A percentile compares a stretch with the other conserved stretches of the same genome.
Evolutionary conservation across 2,113 vertebrate species (phyloP).

Genomic region (Platanista minor): DNA sequence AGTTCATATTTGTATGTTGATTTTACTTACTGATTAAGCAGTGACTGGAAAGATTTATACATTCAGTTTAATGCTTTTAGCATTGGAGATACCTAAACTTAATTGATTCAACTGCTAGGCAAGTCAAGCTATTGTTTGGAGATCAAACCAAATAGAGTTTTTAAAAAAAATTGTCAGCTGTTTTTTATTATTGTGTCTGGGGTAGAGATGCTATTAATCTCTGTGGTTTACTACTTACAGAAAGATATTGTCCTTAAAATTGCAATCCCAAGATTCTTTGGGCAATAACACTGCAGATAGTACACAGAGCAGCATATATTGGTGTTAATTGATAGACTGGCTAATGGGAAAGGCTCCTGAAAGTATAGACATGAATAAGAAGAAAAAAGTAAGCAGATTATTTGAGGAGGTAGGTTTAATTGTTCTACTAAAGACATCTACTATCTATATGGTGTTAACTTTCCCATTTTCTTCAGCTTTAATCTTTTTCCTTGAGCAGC

Average conservation of each 20-base stretch:
- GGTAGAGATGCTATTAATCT: constrained; percentile 26
- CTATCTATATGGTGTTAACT: background rate
- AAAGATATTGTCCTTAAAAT: constrained; percentile 23
- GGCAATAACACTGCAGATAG: too few relatives aligned
- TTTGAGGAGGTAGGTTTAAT: background rate
- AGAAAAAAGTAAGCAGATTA: background rate
- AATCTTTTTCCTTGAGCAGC: constrained; percentile 1
- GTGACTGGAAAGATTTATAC: background rate
- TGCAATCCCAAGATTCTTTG: background rate
- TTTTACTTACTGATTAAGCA: constrained; percentile 26
- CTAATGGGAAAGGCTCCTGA: background rate
- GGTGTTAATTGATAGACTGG: background rate
- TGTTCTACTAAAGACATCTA: background rate
- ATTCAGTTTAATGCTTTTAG: background rate
- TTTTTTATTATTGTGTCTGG: constrained; percentile 53
- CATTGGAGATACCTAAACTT: background rate
- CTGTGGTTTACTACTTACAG: background rate
- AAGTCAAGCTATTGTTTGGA: constrained; percentile 1
- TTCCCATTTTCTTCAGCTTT: constrained; percentile 9
- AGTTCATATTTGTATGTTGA: background rate
- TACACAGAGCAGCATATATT: background rate
- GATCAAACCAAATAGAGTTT: background rate
- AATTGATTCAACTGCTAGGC: background rate
- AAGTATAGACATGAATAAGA: background rate
- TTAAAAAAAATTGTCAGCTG: background rate